Percentiles rank a stretch among this genome's conserved stretches.
These are phyloP conservation scores for Hydropsyche betteni DNA, from an alignment of 2,888 invertebrate species.

Conservation along the genomic window DNA sequence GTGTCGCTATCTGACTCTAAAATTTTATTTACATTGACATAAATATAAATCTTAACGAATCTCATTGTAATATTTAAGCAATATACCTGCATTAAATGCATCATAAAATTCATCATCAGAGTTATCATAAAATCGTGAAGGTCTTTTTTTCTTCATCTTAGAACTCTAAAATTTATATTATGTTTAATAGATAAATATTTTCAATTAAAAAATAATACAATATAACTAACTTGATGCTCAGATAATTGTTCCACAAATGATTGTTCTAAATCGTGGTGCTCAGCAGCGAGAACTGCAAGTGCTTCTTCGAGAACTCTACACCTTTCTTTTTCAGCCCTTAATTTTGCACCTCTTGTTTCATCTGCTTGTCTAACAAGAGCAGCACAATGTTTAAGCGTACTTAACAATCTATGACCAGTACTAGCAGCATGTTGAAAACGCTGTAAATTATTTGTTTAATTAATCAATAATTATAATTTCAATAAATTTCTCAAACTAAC, in stretches of 20 bases:
- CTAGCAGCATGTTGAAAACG: slow-evolving; percentile 68
- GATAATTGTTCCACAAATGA: slow-evolving; percentile 70
- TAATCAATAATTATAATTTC: background rate
- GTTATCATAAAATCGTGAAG: slow-evolving; percentile 56
- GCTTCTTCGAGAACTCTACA: slow-evolving; percentile 74
- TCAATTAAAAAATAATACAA: background rate
- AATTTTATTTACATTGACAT: slow-evolving; percentile 36
- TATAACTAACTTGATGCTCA: slow-evolving; percentile 49
- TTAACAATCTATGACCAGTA: slow-evolving; percentile 67
- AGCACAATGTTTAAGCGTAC: slow-evolving; percentile 70
- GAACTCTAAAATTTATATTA: slow-evolving; percentile 43
- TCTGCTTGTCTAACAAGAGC: slow-evolving; percentile 71
- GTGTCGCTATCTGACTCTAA: slow-evolving; percentile 63
- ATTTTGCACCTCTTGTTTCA: slow-evolving; percentile 64
- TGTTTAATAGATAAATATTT: background rate
- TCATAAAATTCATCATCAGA: slow-evolving; percentile 59
- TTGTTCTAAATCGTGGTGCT: slow-evolving; percentile 74
- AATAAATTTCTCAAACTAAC: slow-evolving; percentile 3
- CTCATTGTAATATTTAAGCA: background rate
- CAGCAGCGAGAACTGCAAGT: slow-evolving; percentile 71
- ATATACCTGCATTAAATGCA: slow-evolving; percentile 57
- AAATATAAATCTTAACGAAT: slow-evolving; percentile 13
- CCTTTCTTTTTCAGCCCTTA: slow-evolving; percentile 66
- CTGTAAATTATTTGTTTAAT: slow-evolving; percentile 54
- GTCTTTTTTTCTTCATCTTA: slow-evolving; percentile 52